These are phyloP conservation scores for Drosophila suboccidentalis DNA, from an alignment of 2,888 invertebrate genomes.

Conservation along the genomic window DNA sequence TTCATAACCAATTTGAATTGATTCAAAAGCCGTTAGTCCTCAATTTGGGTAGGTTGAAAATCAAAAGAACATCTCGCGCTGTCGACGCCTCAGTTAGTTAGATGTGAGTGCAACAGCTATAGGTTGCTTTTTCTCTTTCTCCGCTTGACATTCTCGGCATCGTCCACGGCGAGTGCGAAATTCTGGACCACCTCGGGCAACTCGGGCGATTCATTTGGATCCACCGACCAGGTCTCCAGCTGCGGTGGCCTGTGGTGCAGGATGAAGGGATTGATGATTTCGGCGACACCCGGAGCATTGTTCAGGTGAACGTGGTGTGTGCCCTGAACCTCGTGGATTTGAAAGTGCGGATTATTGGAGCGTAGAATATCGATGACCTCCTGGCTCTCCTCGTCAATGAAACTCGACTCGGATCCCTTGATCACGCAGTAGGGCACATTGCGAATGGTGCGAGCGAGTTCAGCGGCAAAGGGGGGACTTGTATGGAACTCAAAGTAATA, in stretches of 20 bases:
- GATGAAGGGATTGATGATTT: constrained; percentile 88
- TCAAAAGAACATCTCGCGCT: constrained; percentile 26
- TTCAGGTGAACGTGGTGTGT: constrained; percentile 92
- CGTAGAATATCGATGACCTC: constrained; percentile 88
- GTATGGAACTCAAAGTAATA: constrained; percentile 75
- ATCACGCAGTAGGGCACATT: constrained; percentile 89
- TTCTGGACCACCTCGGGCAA: constrained; percentile 52
- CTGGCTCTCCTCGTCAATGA: constrained; percentile 86
- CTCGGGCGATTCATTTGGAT: constrained; percentile 8
- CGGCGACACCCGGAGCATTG: constrained; percentile 88
- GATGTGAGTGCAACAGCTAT: constrained; percentile 75
- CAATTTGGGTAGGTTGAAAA: background rate
- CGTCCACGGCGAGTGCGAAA: constrained; percentile 60
- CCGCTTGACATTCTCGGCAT: constrained; percentile 64
- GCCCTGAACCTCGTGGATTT: constrained; percentile 88
- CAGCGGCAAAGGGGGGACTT: constrained; percentile 86
- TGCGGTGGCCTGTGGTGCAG: constrained; percentile 82
- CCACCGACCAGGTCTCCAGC: constrained; percentile 73
- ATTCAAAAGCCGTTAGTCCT: background rate
- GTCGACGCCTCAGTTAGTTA: constrained; percentile 39
- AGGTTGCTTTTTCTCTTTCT: constrained; percentile 81
- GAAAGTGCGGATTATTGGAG: constrained; percentile 87
- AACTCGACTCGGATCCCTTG: constrained; percentile 87
- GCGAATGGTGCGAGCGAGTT: constrained; percentile 87
- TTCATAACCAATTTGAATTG: background rate